Percentiles rank a stretch among this genome's conserved stretches.
These are phyloP conservation scores for Mormyrops attenuatus DNA, from an alignment of 2,797 vertebrate genomes.

Conservation along the genomic window DNA sequence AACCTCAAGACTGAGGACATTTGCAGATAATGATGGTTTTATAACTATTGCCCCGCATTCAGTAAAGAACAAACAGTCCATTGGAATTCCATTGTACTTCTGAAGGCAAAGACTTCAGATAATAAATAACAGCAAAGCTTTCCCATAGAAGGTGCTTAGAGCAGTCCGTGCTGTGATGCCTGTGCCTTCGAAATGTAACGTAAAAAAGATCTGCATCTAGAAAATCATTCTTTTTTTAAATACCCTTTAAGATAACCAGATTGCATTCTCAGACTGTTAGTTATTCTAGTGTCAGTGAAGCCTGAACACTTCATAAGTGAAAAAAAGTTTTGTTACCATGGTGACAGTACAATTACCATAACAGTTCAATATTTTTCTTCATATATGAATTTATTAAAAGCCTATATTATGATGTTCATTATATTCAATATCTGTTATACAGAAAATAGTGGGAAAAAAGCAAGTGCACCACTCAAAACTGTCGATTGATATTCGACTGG, in stretches of 20 bases:
- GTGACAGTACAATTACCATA: neutral
- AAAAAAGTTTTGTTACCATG: slow-evolving; percentile 4
- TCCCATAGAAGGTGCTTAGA: neutral
- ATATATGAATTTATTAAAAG: neutral
- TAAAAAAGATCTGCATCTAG: neutral
- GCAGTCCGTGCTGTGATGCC: neutral
- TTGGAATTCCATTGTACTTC: neutral
- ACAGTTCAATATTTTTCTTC: neutral
- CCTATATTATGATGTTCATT: neutral
- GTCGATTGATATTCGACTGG: neutral
- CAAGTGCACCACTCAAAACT: neutral
- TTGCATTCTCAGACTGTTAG: neutral
- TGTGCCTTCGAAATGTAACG: neutral
- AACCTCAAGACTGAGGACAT: neutral
- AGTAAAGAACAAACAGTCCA: neutral
- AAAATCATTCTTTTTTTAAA: neutral
- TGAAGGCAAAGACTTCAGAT: neutral
- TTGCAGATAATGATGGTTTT: neutral
- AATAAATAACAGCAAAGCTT: neutral
- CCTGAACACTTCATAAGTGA: neutral
- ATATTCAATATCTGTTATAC: slow-evolving; percentile 41
- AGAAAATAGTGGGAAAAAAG: neutral
- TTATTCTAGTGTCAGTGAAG: neutral
- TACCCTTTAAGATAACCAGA: neutral
- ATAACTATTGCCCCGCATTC: neutral